Conservation (phyloP, 1,140 invertebrate species). For the Archivesica marissinica region DNA sequence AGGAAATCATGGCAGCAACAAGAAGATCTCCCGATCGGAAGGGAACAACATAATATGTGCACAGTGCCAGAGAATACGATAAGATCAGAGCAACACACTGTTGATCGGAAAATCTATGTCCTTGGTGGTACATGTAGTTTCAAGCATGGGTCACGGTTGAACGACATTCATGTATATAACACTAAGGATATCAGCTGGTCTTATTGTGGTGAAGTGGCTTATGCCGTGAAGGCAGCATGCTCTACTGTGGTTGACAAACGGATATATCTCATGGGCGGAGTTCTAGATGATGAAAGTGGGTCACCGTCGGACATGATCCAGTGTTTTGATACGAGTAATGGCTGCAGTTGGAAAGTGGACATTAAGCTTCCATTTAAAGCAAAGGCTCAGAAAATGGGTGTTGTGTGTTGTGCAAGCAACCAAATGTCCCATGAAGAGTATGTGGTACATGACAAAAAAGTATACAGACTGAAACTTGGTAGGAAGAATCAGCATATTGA, state of each 20-base stretch:
- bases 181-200: background rate
- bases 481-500: background rate
- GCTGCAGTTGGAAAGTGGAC: conserved; percentile 40
- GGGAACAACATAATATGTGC: conserved; percentile 48
- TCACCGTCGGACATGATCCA: conserved; percentile 20
- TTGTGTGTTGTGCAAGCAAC: background rate
- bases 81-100: background rate
- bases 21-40: background rate
- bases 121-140: conserved; percentile 5
- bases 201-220: background rate
- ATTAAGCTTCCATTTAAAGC: conserved; percentile 39
- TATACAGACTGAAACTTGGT: conserved; percentile 25
- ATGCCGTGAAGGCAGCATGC: conserved; percentile 18
- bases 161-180: background rate
- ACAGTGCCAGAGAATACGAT: conserved; percentile 9
- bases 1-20: background rate
- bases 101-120: conserved; percentile 26
- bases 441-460: conserved; percentile 24
- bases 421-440: background rate
- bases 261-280: conserved; percentile 44
- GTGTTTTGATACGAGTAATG: conserved; percentile 34
- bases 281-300: background rate
- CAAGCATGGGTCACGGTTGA: background rate
- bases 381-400: conserved; percentile 5
- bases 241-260: conserved; percentile 28